Percentiles rank a stretch among this genome's conserved stretches.
Conservation (phyloP, 1,140 invertebrate genomes). For the Achatina immaculata region DNA sequence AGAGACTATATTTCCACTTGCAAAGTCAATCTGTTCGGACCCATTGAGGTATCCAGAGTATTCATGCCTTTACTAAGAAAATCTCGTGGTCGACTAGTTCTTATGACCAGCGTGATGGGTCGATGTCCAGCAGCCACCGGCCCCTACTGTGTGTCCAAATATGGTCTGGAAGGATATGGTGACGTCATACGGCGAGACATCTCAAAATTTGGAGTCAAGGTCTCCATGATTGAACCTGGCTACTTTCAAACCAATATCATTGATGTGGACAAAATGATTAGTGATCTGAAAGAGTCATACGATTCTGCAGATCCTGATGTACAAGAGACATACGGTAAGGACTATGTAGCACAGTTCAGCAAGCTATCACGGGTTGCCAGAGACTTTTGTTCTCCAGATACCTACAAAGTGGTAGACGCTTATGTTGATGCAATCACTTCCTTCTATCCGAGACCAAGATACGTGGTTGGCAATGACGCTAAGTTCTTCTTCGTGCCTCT, state of each 20-base stretch:
- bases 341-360: no score
- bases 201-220: conserved; percentile 60
- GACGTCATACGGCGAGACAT: conserved; percentile 65
- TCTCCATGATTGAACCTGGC: conserved; percentile 64
- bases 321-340: no score
- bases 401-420: not conserved
- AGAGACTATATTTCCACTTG: conserved; percentile 66
- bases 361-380: no score
- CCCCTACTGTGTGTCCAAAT: conserved; percentile 85
- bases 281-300: no score
- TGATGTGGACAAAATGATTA: not conserved
- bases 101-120: conserved; percentile 85
- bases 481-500: not conserved
- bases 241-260: conserved; percentile 49
- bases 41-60: conserved; percentile 80
- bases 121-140: conserved; percentile 78
- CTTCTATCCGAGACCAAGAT: not conserved
- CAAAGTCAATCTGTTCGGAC: conserved; percentile 86
- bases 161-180: conserved; percentile 75
- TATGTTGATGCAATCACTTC: not conserved
- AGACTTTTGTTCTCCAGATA: no score
- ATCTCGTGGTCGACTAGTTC: conserved; percentile 79
- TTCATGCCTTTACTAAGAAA: conserved; percentile 81
- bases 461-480: conserved; percentile 4
- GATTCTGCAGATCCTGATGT: no score